Conservation (phyloP, 2,797 vertebrate genomes). For the Heterohyrax brucei region DNA sequence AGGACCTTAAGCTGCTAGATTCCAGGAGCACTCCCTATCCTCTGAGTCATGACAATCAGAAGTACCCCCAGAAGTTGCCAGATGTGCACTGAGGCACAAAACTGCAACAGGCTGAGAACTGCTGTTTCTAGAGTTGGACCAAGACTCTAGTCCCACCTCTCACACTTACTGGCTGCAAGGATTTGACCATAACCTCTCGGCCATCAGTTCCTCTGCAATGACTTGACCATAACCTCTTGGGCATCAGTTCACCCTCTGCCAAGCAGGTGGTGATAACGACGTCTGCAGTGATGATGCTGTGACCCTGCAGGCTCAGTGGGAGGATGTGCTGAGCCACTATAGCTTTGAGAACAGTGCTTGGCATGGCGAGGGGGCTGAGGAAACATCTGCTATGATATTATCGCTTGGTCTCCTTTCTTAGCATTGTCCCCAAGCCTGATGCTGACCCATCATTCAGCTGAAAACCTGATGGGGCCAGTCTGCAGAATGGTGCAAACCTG, state of each 20-base stretch:
- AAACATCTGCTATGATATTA: neutral
- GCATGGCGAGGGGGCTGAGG: neutral
- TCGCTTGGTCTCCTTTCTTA: neutral
- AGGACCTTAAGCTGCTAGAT: neutral
- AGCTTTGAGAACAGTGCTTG: neutral
- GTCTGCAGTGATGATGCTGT: neutral
- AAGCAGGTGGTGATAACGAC: neutral
- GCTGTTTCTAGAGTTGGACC: neutral
- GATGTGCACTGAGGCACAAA: accelerated
- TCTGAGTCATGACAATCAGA: neutral
- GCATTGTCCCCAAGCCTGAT: neutral
- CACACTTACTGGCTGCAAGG: neutral
- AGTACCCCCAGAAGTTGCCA: neutral
- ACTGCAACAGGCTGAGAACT: neutral
- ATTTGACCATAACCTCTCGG: neutral
- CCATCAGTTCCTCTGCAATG: neutral
- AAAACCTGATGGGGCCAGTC: neutral
- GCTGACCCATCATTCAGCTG: neutral
- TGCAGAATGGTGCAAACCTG: slow-evolving; percentile 35
- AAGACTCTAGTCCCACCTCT: neutral
- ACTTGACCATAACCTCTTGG: neutral
- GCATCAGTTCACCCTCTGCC: neutral
- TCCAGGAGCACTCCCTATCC: neutral
- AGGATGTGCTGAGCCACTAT: too few species aligned
- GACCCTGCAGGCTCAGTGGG: neutral